Evolutionary conservation across 1,140 invertebrate species (phyloP), one percentile per base, ranked within the genome.

Genomic region (Samia ricini): DNA sequence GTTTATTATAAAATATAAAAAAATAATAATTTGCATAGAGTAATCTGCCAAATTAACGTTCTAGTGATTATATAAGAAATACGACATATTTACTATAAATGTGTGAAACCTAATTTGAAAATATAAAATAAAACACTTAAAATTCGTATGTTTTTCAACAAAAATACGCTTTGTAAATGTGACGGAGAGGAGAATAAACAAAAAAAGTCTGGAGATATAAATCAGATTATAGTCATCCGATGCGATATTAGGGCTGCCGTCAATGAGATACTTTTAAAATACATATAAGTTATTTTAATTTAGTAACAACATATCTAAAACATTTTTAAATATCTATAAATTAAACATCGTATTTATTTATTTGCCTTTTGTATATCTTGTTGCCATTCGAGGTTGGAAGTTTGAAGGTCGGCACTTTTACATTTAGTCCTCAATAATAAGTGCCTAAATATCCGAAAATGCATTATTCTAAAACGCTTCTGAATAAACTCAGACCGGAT

Each of bases 151-250:
- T 79, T 77, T 74, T 77, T 71, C 61, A 68, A 62, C 72, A 76
- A 79, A 79, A 79, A 75, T 74, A 64, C 52, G 61, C 60, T 55
- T 60, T 58, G 59, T 69, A 71, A n/a, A 67, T 71, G 62, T 56
- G 61, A 63, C 52, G 59, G 60, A 62, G 68, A 66, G 58, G 51
- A 66, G 68, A 73, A 72, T 71, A 64, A 75, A 72, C 66, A 74
- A 73, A 75, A 71, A 73, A 69, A 54, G 59, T 48, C 66, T 63
- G 70, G 54, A 75, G 72, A 74, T 81, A 84, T 82, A 79, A 84
- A 82, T 84, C 79, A 74, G 78, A 84, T 81, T 81, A 81, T 74
- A 64, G 71, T 70, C 63, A 56, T 69, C 60, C 71, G 61, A 64
- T 62, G 15, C 15, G 33, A 15, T 15, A 15, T 42, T 42, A 42